Conservation (phyloP, 2,888 invertebrate genomes). For the Cheiracanthium punctorium region DNA sequence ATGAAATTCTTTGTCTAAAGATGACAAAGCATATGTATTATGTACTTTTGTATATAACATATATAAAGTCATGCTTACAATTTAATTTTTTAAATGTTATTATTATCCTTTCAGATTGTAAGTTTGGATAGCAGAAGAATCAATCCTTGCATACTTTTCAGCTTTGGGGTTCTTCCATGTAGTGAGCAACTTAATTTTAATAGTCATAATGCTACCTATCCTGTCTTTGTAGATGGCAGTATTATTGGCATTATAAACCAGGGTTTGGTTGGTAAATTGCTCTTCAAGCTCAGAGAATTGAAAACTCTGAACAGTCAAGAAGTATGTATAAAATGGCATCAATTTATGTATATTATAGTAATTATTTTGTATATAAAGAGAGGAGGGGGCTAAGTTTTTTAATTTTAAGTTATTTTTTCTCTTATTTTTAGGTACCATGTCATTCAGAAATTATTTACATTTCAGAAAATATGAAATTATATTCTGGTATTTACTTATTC, state of each 20-base stretch:
- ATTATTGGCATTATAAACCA: constrained; percentile 84
- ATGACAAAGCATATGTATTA: too few relatives aligned
- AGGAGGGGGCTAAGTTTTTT: background rate
- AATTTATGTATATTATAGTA: background rate
- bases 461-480: constrained; percentile 80
- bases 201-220: constrained; percentile 76
- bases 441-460: constrained; percentile 38
- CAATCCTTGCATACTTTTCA: constrained; percentile 4
- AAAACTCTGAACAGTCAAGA: background rate
- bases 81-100: background rate
- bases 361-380: background rate
- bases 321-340: background rate
- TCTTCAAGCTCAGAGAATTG: background rate
- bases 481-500: constrained; percentile 93
- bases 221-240: constrained; percentile 88
- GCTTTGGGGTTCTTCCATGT: constrained; percentile 72
- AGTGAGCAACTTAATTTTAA: constrained; percentile 74
- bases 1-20: too few relatives aligned
- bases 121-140: background rate
- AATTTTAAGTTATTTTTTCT: background rate
- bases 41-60: too few relatives aligned
- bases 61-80: too few relatives aligned
- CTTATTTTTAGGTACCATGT: constrained; percentile 28
- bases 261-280: background rate
- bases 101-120: constrained; percentile 35